These are phyloP conservation scores for Phacellophora camtschatica DNA, from an alignment of 30 jellyfish, hydroid and myxozoan species.

Conservation along the genomic window DNA sequence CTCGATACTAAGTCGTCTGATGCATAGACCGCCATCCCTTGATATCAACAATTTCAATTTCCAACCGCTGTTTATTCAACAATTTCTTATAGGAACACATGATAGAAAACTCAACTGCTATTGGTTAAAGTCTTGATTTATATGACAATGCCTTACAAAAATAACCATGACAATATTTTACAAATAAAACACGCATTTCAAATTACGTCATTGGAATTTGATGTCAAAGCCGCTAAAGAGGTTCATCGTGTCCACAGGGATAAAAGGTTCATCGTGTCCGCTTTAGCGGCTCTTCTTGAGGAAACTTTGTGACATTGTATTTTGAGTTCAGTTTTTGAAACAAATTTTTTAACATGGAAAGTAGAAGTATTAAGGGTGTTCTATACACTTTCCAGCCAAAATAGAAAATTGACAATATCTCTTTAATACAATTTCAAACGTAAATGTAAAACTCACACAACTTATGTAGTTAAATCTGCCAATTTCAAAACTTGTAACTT, in stretches of 20 bases:
- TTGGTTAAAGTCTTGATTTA: background rate
- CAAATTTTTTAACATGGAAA: too few relatives aligned
- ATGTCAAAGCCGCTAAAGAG: constrained; percentile 39
- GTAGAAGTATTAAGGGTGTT: too few relatives aligned
- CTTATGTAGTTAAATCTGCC: too few relatives aligned
- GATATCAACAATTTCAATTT: background rate
- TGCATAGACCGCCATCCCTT: constrained; percentile 9
- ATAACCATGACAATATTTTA: background rate
- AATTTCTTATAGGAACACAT: background rate
- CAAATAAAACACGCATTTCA: background rate
- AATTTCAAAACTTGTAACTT: too few relatives aligned
- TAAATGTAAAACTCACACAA: too few relatives aligned
- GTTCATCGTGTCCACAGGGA: constrained; percentile 22
- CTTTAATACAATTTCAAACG: too few relatives aligned
- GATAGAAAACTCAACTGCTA: background rate
- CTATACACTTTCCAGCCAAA: too few relatives aligned
- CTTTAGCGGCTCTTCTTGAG: constrained; percentile 27
- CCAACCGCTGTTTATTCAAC: background rate
- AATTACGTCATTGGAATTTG: constrained; percentile 8
- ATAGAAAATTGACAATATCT: too few relatives aligned
- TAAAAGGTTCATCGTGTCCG: background rate
- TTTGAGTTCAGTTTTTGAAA: too few relatives aligned
- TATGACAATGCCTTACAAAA: too few relatives aligned
- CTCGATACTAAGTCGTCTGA: background rate
- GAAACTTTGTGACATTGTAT: too few relatives aligned